Percentiles rank a stretch among this genome's conserved stretches.
phyloP scores from a whole-genome alignment of 2,113 vertebrate genomes.

The Pteruthius melanotis region DNA sequence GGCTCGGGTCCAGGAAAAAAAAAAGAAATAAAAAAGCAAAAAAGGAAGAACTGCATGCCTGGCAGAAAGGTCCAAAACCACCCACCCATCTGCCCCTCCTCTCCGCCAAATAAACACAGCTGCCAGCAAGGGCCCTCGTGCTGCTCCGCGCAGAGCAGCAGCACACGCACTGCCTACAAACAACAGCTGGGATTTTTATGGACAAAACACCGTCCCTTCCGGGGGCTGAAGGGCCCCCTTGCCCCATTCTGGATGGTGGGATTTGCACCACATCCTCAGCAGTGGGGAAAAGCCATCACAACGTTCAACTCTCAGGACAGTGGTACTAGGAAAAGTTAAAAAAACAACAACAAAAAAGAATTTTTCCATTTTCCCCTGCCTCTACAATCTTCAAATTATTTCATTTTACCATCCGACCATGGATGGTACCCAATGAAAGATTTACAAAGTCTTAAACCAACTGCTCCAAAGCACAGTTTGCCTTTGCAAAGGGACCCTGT shows the following conservation, averaged over 20 bases:
- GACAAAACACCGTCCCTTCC: background rate
- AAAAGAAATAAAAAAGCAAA: too few species aligned
- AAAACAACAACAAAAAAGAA: too few species aligned
- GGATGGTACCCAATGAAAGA: background rate
- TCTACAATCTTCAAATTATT: background rate
- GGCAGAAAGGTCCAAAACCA: background rate
- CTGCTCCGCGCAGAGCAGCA: background rate
- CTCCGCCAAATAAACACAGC: background rate
- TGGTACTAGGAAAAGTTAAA: background rate
- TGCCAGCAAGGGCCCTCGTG: background rate
- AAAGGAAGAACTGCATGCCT: background rate
- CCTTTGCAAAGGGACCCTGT: background rate
- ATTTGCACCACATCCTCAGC: background rate
- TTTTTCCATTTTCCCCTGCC: background rate
- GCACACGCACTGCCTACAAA: background rate
- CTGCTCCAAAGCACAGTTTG: background rate
- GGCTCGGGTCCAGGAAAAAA: background rate
- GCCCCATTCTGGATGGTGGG: background rate
- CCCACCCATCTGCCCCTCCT: background rate
- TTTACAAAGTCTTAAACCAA: background rate
- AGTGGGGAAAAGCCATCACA: background rate
- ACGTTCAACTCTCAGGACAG: rapidly evolving
- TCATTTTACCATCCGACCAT: background rate
- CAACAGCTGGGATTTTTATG: background rate
- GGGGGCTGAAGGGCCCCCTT: background rate